Evolutionary conservation across 2,888 invertebrate species (phyloP), one percentile per base, ranked within the genome.

Genomic region (Vesta saturnalis): DNA sequence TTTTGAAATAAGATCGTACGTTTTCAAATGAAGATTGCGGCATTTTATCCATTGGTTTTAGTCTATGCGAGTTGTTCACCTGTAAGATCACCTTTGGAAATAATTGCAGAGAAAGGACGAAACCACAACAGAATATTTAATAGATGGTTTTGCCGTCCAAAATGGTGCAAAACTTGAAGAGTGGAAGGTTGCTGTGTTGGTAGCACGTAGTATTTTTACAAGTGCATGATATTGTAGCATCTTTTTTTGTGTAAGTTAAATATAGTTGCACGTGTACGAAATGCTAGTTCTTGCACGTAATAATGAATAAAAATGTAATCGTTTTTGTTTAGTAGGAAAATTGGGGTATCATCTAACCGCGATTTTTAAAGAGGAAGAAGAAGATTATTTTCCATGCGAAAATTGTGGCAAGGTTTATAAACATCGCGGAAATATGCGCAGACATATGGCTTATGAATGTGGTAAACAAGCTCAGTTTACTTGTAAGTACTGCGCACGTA

Each of bases 361-460:
- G n/a, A 39, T n/a, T 39, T 39, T 10, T 10, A n/a, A 18, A 18
- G 39, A 35, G 12, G 58, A 39, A 14, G 58, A 58, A 58, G 58
- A 39, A 8, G 58, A 30, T 39, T n/a, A 35, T 35, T 39, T 16
- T 18, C 58, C 58, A 10, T 58, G 58, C 19, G 58, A 58, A 30
- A 46, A 46, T 57, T 64, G 64, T n/a, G 58, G 58, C 4, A 57
- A 47, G 12, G 16, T 30, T 12, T 64, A 64, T 14, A 64, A 64
- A 8, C 54, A 64, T 49, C 60, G 60, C 1, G 49, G 49, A 22
- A 60, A 60, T 49, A 49, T 60, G 49, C 47, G 60, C 23, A n/a
- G 60, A 22, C 60, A 60, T 49, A 60, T 60, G 47, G 49, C 92
- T 77, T 93, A 93, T 79, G 90, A 90, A 78, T 90, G 90, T 77